Evolutionary conservation across 2,888 invertebrate genomes (phyloP).

Genomic region (Nomada hirtipes): DNA sequence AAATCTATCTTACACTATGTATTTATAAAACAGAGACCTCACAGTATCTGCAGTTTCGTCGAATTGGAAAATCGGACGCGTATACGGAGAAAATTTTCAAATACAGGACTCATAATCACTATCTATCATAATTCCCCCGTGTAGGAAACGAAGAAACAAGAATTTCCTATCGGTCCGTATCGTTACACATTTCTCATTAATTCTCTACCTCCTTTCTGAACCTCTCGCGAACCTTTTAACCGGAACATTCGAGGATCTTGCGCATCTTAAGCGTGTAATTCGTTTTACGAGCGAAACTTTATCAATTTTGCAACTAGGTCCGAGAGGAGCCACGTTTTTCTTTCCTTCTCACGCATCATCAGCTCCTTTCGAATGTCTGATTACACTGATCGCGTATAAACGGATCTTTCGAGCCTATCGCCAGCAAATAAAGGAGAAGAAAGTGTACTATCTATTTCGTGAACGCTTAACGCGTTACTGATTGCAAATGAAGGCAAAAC

Average conservation of each 20-base stretch:
- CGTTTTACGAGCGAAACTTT: background rate
- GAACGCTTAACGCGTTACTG: too few relatives aligned
- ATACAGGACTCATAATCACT: background rate
- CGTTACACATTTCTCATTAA: background rate
- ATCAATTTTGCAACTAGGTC: slow-evolving; percentile 1
- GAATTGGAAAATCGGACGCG: background rate
- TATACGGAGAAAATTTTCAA: background rate
- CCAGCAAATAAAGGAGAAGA: too few relatives aligned
- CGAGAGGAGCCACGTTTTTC: background rate
- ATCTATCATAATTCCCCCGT: background rate
- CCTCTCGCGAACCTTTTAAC: background rate
- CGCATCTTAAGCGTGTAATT: background rate
- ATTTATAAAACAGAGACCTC: background rate
- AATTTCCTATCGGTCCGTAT: background rate
- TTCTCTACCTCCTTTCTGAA: background rate
- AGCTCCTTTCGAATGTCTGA: background rate
- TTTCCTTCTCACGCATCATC: background rate
- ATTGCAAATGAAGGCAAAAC: background rate
- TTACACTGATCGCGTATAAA: too few relatives aligned
- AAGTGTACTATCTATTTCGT: too few relatives aligned
- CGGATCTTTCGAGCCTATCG: too few relatives aligned
- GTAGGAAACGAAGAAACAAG: background rate
- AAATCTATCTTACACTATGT: background rate
- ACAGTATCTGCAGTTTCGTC: background rate
- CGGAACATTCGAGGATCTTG: background rate